Conservation (phyloP, 2,888 invertebrate genomes). For the Dusona sp. region DNA sequence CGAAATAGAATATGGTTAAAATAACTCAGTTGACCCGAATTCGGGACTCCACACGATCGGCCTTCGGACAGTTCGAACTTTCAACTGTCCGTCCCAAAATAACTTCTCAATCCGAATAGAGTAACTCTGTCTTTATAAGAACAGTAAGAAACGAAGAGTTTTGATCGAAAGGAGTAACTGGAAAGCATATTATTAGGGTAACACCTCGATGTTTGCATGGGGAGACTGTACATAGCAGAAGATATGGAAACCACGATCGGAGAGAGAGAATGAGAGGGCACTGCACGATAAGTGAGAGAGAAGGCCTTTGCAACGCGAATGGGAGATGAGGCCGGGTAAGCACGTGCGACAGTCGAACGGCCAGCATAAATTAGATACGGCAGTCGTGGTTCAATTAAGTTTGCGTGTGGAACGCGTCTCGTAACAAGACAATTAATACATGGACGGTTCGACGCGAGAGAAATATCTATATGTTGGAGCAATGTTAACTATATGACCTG, state of each 20-base stretch:
- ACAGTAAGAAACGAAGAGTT: too few relatives aligned
- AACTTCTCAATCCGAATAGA: neutral
- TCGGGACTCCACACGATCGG: neutral
- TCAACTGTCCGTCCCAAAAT: neutral
- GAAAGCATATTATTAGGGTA: neutral
- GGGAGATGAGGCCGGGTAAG: slow-evolving; percentile 67
- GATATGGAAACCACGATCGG: neutral
- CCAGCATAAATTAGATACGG: slow-evolving; percentile 69
- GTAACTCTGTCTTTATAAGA: too few relatives aligned
- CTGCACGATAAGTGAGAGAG: slow-evolving; percentile 2
- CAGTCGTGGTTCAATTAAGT: slow-evolving; percentile 39
- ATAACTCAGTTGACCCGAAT: slow-evolving; percentile 8
- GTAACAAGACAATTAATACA: slow-evolving; percentile 82
- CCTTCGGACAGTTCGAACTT: too few relatives aligned
- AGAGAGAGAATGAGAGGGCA: neutral
- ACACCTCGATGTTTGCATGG: neutral
- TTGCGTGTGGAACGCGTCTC: slow-evolving; percentile 73
- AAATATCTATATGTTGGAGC: slow-evolving; percentile 48
- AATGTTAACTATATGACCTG: slow-evolving; percentile 41
- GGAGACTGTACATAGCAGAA: neutral
- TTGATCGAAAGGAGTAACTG: too few relatives aligned
- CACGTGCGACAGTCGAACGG: slow-evolving; percentile 70
- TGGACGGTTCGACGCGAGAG: slow-evolving; percentile 72
- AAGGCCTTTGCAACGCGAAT: slow-evolving; percentile 61
- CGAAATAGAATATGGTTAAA: slow-evolving; percentile 3